Evolutionary conservation across 2,888 invertebrate genomes (phyloP), one percentile per base, ranked within the genome.

Genomic region (Coleophora deauratella): DNA sequence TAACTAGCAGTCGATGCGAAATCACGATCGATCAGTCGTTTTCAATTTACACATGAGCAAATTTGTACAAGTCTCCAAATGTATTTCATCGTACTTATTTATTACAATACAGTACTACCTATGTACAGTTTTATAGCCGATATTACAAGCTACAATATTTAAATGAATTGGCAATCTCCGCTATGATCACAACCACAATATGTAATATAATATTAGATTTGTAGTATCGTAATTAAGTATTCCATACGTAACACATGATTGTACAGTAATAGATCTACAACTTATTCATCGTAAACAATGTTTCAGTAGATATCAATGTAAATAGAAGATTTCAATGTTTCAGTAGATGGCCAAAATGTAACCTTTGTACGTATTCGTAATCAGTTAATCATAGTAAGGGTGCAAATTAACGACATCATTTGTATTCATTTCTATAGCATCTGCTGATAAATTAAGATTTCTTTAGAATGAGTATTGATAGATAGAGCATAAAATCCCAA

Each of bases 1-100:
- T 71, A 77, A 53, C 79, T 82, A 82, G 69, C 82, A 81, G 78
- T 82, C 81, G 71, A 79, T 72, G 72, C 73, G 71, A 77, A 78
- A 77, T 65, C 65, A 59, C 72, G 71, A 75, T 69, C 74, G 67
- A 73, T 82, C 82, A 82, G 82, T 82, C 82, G 65, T 82, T 78
- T 80, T 74, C 60, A 80, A 79, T 74, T 74, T 79, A 81, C 78
- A 79, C 66, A 66, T 84, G 84, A 85, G 84, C 84, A 84, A 68
- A 72, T 78, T 85, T 85, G 82, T 85, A 85, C 84, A 85, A 77
- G 71, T 79, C 71, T 80, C 78, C 74, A 79, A 82, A 82, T 80
- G 72, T 69, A 70, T 72, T 68, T 68, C 69, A 73, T 55, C 66
- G 62, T 21, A n/a, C n/a, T n/a, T n/a, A n/a, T 40, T 11, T 28